phyloP scores from a whole-genome alignment of 2,797 vertebrate genomes.

The Pelodytes ibericus region DNA sequence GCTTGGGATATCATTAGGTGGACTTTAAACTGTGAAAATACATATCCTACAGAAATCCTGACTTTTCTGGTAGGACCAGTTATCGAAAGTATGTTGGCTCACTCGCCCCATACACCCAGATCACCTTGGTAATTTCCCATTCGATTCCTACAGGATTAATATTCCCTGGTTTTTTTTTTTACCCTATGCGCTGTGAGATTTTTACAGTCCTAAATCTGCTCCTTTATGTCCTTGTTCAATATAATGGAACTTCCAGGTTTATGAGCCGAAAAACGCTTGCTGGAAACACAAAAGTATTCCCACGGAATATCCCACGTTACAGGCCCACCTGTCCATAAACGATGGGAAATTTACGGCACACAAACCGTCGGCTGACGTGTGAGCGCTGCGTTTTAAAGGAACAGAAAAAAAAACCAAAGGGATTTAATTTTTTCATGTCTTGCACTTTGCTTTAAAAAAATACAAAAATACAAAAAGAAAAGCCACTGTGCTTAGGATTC shows the following conservation, averaged over 20 bases:
- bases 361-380: background rate
- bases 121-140: constrained; percentile 37
- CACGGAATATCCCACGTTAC: background rate
- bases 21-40: constrained; percentile 3
- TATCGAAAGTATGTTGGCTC: constrained; percentile 13
- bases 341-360: constrained; percentile 21
- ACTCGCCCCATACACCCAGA: background rate
- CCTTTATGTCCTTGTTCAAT: constrained; percentile 17
- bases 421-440: constrained; percentile 11
- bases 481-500: constrained; percentile 1
- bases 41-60: background rate
- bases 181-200: background rate
- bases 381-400: background rate
- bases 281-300: background rate
- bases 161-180: constrained; percentile 3
- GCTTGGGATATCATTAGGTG: constrained; percentile 44
- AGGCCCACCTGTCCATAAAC: constrained; percentile 30
- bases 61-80: background rate
- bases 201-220: constrained; percentile 6
- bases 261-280: background rate
- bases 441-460: constrained; percentile 10
- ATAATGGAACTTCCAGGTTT: constrained; percentile 28
- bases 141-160: constrained; percentile 42
- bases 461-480: no score
- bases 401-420: constrained; percentile 1